A percentile compares a stretch with the other conserved stretches of the same genome.
phyloP scores from a whole-genome alignment of 2,113 vertebrate genomes.

The Albula glossodonta region DNA sequence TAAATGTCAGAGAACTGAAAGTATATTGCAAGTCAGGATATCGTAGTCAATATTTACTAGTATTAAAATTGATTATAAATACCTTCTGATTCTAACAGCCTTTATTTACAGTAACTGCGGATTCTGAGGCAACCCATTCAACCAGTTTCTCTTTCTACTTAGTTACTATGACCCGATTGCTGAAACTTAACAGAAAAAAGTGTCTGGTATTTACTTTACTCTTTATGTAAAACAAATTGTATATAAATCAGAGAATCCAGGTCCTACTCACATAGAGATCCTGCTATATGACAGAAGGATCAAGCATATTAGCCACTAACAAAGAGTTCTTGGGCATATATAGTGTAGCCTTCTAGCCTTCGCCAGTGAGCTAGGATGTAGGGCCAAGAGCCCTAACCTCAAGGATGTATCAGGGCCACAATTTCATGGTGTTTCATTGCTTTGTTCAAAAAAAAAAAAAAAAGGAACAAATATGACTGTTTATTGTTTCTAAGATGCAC shows the following conservation, averaged over 20 bases:
- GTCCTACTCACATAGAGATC: too few species aligned
- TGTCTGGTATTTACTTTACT: too few species aligned
- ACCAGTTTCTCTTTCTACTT: background rate
- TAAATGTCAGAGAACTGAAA: background rate
- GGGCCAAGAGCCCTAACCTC: too few species aligned
- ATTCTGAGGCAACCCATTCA: background rate
- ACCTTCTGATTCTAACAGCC: background rate
- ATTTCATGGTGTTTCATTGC: background rate
- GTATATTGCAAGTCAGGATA: background rate
- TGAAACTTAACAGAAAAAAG: background rate
- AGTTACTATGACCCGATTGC: background rate
- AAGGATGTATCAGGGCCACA: too few species aligned
- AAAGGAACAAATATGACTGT: background rate
- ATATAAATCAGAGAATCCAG: too few species aligned
- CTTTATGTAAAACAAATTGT: too few species aligned
- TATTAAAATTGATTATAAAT: background rate
- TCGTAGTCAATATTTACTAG: background rate
- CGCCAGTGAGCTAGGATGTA: too few species aligned
- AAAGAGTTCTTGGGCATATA: too few species aligned
- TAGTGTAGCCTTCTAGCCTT: too few species aligned
- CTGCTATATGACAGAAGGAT: too few species aligned
- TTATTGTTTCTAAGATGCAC: background rate
- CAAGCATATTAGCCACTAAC: too few species aligned
- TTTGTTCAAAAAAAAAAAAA: background rate
- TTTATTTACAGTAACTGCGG: background rate